Percentiles rank a stretch among this genome's conserved stretches.
phyloP scores from a whole-genome alignment of 2,113 vertebrate genomes.

The Hemiprocne comata region DNA sequence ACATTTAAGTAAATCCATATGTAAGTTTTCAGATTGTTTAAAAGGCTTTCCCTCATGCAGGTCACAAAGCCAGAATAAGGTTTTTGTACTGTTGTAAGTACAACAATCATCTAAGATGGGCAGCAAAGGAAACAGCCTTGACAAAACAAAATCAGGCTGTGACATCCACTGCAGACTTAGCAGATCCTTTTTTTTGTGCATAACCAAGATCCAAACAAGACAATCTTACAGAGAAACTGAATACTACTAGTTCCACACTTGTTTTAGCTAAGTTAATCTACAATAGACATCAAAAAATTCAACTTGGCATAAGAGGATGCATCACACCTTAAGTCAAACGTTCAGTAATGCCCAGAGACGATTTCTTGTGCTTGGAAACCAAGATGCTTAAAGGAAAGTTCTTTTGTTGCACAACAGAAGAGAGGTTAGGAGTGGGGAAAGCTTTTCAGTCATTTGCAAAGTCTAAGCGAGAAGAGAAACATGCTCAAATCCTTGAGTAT shows the following conservation, averaged over 20 bases:
- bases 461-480: slow-evolving; percentile 66
- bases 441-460: slow-evolving; percentile 71
- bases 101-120: neutral
- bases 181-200: neutral
- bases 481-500: slow-evolving; percentile 60
- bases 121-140: neutral
- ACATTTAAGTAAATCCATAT: neutral
- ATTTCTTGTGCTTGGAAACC: slow-evolving; percentile 58
- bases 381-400: slow-evolving; percentile 65
- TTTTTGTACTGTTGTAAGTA: neutral
- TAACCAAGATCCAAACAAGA: neutral
- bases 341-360: slow-evolving; percentile 49
- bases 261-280: neutral
- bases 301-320: slow-evolving; percentile 51
- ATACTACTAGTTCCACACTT: neutral
- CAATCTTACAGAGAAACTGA: neutral
- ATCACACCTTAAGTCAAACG: slow-evolving; percentile 64
- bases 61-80: neutral
- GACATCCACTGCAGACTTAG: neutral
- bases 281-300: slow-evolving; percentile 7
- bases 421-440: slow-evolving; percentile 65
- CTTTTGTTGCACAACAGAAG: slow-evolving; percentile 67
- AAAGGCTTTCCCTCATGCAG: slow-evolving; percentile 13
- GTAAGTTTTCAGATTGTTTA: neutral
- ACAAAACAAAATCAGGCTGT: neutral